Conservation (phyloP, 2,113 vertebrate species). For the Sciurus niger region DNA sequence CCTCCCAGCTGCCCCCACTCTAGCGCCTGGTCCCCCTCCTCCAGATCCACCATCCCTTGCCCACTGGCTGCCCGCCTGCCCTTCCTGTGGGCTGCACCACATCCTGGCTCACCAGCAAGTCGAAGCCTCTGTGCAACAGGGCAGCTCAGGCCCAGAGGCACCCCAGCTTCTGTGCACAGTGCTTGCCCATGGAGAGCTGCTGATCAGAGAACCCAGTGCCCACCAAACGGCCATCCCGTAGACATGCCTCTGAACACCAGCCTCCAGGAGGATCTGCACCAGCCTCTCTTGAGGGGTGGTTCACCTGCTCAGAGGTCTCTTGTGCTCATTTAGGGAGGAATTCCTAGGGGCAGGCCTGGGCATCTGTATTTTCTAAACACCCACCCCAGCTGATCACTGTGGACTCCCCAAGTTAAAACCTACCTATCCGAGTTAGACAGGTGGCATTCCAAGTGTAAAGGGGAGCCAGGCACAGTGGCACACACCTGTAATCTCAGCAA, state of each 20-base stretch:
- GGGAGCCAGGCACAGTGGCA: too few species aligned
- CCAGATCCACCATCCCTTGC: background rate
- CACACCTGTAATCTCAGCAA: too few species aligned
- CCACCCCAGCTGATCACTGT: background rate
- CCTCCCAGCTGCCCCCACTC: conserved; percentile 46
- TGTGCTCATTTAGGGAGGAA: background rate
- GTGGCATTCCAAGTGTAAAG: background rate
- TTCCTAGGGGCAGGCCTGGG: too few species aligned
- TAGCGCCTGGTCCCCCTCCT: background rate
- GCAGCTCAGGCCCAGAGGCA: background rate
- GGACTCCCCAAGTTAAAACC: background rate
- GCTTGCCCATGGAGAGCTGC: background rate
- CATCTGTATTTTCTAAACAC: background rate
- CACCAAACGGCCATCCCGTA: background rate
- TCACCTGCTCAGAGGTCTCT: background rate
- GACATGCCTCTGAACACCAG: background rate
- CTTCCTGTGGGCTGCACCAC: background rate
- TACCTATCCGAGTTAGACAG: background rate
- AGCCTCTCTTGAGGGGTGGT: background rate
- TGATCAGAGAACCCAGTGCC: background rate
- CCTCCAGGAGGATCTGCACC: background rate
- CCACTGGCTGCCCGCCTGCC: conserved; percentile 18
- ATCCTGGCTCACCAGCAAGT: background rate
- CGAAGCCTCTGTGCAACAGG: background rate
- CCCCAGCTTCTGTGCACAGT: rapidly evolving